Base-by-base conservation (phyloP, 53 echinoderm and acorn worm genomes). In the Echinometra lucunter region DNA sequence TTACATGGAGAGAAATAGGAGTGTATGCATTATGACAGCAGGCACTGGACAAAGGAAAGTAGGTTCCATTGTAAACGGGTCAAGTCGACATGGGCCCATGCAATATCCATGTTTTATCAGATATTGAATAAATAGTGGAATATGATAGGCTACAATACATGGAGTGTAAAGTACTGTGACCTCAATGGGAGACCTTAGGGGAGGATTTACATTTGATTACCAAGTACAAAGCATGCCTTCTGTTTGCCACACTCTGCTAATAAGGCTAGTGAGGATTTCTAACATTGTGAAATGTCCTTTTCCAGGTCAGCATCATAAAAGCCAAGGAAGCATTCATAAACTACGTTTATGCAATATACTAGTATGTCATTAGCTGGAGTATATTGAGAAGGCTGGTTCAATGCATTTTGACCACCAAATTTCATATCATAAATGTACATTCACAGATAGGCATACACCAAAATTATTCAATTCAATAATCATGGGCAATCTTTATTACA, bases 141-240 rank as follows among this genome's bases (percentile, higher is more conserved):
- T 85, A 85, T 85, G 85, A 85, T 85, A 49, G 47, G 28, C 85
- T 5, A 47, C 81, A 19, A 40, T 81, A 81, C 81, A 40, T 47
- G 13, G 85, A 45, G 28, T 47, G 53, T 30, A 85, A 85, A 85
- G 85, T 85, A 44, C 85, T 85, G 49, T 85, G 85, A 85, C 85
- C 85, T 85, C 85, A 49, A 3, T 28, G 45, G 0, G 10, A 49
- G 85, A 85, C 85, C 85, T 49, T 53, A 49, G 49, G 85, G 85
- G 10, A 85, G 53, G 85, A 85, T 85, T 47, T 85, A 85, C 85
- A 85, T 85, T 85, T 85, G 85, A 85, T 85, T 85, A 85, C 30
- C 85, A 85, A 15, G 85, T 49, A 85, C 85, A 85, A 85, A 85
- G 85, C 85, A 85, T 85, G 85, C 85, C 85, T 85, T 85, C 85